Percentiles rank a stretch among this genome's conserved stretches.
Conservation (phyloP, 1,140 invertebrate genomes). For the Luehdorfia chinensis region DNA sequence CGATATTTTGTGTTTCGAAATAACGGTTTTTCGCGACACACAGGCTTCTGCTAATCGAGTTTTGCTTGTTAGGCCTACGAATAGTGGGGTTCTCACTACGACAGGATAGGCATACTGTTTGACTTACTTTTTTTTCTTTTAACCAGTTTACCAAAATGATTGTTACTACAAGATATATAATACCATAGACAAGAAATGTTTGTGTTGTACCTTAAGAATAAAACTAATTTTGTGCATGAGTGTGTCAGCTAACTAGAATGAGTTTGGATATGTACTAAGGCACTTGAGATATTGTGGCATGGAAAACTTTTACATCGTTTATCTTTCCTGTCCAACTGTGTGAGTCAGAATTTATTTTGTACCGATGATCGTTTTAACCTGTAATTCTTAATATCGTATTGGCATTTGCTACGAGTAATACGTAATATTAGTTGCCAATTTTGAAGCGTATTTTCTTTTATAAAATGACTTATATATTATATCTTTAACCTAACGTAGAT, state of each 20-base stretch:
- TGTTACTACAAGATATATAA: neutral
- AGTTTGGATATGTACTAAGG: slow-evolving; percentile 22
- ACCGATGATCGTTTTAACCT: neutral
- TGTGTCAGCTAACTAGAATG: slow-evolving; percentile 51
- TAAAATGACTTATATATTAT: too few species aligned
- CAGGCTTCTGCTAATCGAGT: slow-evolving; percentile 47
- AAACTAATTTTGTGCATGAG: slow-evolving; percentile 48
- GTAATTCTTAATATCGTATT: slow-evolving; percentile 13
- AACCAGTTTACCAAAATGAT: neutral
- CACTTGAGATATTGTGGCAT: slow-evolving; percentile 25
- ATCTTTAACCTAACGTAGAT: too few species aligned
- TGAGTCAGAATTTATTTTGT: slow-evolving; percentile 11
- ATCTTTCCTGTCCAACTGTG: slow-evolving; percentile 5
- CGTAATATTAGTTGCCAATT: too few species aligned
- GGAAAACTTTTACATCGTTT: slow-evolving; percentile 11
- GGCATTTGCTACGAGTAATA: slow-evolving; percentile 18
- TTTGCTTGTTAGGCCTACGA: slow-evolving; percentile 41
- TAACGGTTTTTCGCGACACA: slow-evolving; percentile 47
- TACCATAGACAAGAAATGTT: slow-evolving; percentile 16
- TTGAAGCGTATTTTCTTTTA: too few species aligned
- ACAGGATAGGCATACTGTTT: slow-evolving; percentile 44
- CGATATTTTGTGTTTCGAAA: slow-evolving; percentile 38
- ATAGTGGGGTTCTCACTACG: slow-evolving; percentile 35
- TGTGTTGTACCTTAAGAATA: slow-evolving; percentile 17
- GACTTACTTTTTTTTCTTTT: slow-evolving; percentile 10